Evolutionary conservation across 2,113 vertebrate species (phyloP), one percentile per base, ranked within the genome.

Genomic region (Burhinus oedicnemus): DNA sequence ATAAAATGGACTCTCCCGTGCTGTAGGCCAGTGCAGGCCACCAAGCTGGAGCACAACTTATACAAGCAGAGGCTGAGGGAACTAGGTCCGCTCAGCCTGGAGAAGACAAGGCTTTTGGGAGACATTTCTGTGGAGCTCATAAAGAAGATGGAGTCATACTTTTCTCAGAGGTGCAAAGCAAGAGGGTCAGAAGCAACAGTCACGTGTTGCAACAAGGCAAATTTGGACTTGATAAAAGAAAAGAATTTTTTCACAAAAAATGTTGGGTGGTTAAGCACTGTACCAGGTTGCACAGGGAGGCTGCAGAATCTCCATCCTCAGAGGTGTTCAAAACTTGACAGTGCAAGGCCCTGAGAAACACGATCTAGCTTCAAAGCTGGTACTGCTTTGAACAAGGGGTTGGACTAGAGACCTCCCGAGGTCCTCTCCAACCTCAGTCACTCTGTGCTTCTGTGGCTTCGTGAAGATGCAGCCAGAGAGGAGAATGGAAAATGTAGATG

Each of bases 1-100:
- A 27, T 38, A 78, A 60, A 58, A 52, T 0, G 0, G 72, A 32
- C 16, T 10, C 36, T 47, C 25, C 65, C 1, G 1, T 29, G 22
- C 40, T 64, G 30, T 23, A 70, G 49, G 27, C 22, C n/a, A 38
- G n/a, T 32, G 42, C 21, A 51, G 15, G 26, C 42, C 42, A 77
- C 15, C 32, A 51, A 51, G 23, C 27, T 60, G 40, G 21, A 76
- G n/a, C 30, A 69, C 21, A 64, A 27, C 17, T 74, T 74, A 30
- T 32, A 54, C 17, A 51, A 81, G 54, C 40, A 62, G 42, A 62
- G 13, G 34, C 29, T 16, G 19, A 45, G 20, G 42, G 32, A 79
- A 9, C 20, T 15, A 25, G 25, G 14, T 60, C 58, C 78, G 23
- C 52, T 72, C 27, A 78, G 61, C 30, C 29, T 74, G 52, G 38